phyloP scores from a whole-genome alignment of 2,797 vertebrate genomes.

The Ctenopoma multispine region DNA sequence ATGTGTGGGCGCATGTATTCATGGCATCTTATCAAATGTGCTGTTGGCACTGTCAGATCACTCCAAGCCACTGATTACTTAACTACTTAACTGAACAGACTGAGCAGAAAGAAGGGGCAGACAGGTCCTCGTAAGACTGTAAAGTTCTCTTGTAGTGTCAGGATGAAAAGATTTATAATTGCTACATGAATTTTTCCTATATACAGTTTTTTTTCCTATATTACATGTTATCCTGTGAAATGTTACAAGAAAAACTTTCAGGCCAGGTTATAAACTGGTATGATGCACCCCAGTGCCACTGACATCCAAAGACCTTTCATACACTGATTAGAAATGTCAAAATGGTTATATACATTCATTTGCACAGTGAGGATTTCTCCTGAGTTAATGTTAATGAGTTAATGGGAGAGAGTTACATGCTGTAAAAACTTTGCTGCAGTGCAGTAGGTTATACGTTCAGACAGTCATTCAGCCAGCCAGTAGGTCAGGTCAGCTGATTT shows the following conservation, averaged over 20 bases:
- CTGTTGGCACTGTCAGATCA: constrained; percentile 32
- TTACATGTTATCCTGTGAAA: not conserved
- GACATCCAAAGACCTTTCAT: not conserved
- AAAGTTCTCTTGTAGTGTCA: not conserved
- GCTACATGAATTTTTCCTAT: not conserved
- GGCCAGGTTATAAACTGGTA: too few species aligned
- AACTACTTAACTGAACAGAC: constrained; percentile 39
- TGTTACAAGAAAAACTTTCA: not conserved
- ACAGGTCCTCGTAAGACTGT: constrained; percentile 8
- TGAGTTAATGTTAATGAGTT: constrained; percentile 4
- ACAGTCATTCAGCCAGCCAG: constrained; percentile 47
- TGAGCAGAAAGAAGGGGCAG: constrained; percentile 20
- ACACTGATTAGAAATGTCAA: not conserved
- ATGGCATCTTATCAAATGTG: constrained; percentile 35
- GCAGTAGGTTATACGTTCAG: constrained; percentile 34
- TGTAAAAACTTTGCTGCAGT: constrained; percentile 27
- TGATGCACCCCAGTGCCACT: too few species aligned
- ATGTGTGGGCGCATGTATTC: constrained; percentile 37
- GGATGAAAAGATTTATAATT: not conserved
- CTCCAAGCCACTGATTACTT: constrained; percentile 36
- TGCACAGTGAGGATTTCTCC: not conserved
- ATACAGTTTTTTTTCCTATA: too few species aligned
- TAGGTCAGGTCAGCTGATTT: constrained; percentile 79
- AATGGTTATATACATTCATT: not conserved
- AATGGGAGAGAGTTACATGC: not conserved